Evolutionary conservation across 2,888 invertebrate species (phyloP), one percentile per base, ranked within the genome.

Genomic region (Dysmachus trigonus): DNA sequence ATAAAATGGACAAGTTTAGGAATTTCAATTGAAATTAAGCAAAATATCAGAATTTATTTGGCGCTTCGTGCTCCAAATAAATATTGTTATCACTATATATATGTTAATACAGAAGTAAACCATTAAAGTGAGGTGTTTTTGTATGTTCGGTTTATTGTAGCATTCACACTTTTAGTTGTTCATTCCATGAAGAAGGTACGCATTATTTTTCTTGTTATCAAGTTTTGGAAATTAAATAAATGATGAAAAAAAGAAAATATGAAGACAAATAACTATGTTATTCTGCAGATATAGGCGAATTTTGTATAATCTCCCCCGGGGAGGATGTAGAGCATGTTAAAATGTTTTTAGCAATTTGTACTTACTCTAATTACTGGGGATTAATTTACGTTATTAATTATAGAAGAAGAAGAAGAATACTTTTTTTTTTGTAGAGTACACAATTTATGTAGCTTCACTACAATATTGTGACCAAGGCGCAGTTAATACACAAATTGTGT

Each of bases 11-110:
- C 4, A 76, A 76, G 10, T 76, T 76, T 76, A 76, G 76, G 38
- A 76, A 76, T 76, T 76, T 76, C 73, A 31, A 76, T 22, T 38
- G 38, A 76, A 76, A 76, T 35, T 38, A 38, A 76, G n/a, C 38
- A 76, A 62, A 62, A 76, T 76, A 76, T 76, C 76, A 76, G 33
- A 76, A 35, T 76, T 76, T 76, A 76, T 76, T 22, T 76, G 76
- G 38, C 13, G 27, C 76, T 2, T 31, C 41, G 10, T 10, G 76
- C 22, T 35, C 38, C 76, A 76, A 22, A 35, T 76, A 76, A 76
- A 76, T 35, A 76, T 76, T 76, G 76, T 76, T 76, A 76, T 76
- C 76, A 76, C 35, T 62, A 62, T 62, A 62, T 22, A 76, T 76
- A 76, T 76, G 35, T 76, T 76, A 76, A 76, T 76, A 35, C 38